Percentiles rank a stretch among this genome's conserved stretches.
These are phyloP conservation scores for Cotesia congregata DNA, from an alignment of 2,888 invertebrate species.

Conservation along the genomic window DNA sequence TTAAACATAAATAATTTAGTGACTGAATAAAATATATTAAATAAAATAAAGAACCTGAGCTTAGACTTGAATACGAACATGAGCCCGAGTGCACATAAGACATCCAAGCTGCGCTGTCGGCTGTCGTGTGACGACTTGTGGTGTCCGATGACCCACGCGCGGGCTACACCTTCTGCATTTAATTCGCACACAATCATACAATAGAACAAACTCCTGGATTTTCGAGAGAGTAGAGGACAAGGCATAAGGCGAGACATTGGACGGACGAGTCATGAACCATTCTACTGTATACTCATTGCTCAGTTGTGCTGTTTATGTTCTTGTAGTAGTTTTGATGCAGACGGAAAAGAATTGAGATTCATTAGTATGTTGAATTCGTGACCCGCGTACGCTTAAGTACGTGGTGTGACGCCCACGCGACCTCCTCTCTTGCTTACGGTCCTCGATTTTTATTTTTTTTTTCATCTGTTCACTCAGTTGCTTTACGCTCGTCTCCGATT, in stretches of 20 bases:
- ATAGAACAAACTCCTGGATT: constrained; percentile 43
- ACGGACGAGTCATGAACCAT: background rate
- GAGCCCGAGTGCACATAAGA: background rate
- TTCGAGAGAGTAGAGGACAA: constrained; percentile 8
- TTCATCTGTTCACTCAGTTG: background rate
- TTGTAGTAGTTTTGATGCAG: constrained; percentile 20
- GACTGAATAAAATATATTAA: background rate
- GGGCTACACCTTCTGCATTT: constrained; percentile 58
- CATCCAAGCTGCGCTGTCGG: constrained; percentile 8
- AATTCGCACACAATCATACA: too few species aligned
- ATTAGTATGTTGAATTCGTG: constrained; percentile 56
- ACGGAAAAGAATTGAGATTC: constrained; percentile 45
- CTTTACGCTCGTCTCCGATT: constrained; percentile 5
- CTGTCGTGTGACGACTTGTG: constrained; percentile 27
- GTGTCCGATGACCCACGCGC: constrained; percentile 58
- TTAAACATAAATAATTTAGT: too few species aligned
- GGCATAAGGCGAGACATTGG: constrained; percentile 9
- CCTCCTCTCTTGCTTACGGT: constrained; percentile 39
- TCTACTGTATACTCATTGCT: background rate
- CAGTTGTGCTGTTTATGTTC: constrained; percentile 16
- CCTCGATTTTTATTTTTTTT: constrained; percentile 11
- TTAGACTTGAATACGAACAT: background rate
- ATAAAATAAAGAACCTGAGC: constrained; percentile 12
- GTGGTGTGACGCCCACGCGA: constrained; percentile 55
- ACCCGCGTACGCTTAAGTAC: constrained; percentile 44